phyloP scores from a whole-genome alignment of 2,113 vertebrate species.

The Mirza zaza region DNA sequence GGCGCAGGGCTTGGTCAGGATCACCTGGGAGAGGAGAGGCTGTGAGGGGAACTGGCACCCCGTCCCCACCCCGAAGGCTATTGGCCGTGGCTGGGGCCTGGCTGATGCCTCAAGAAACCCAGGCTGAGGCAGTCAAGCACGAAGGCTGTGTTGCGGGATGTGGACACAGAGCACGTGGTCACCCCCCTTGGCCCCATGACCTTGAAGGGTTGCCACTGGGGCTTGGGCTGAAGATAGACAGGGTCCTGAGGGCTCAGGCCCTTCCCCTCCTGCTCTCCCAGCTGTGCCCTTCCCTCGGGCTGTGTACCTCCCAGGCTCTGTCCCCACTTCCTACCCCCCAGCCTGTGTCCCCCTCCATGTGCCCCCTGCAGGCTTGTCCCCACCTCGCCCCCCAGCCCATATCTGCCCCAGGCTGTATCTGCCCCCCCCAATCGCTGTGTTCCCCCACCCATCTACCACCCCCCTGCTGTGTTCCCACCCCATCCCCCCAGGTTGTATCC shows the following conservation, averaged over 20 bases:
- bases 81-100: not conserved
- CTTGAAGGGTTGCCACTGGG: not conserved
- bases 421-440: too few species aligned
- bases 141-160: not conserved
- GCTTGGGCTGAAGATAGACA: accelerated
- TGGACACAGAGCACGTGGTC: not conserved
- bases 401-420: too few species aligned
- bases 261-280: not conserved
- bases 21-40: slow-evolving; percentile 48
- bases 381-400: too few species aligned
- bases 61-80: accelerated
- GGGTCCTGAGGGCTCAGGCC: not conserved
- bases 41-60: not conserved
- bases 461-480: not conserved
- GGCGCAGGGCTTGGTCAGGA: slow-evolving; percentile 45
- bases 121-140: not conserved
- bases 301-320: not conserved
- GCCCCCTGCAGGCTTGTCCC: too few species aligned
- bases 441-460: too few species aligned
- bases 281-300: not conserved
- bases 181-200: not conserved
- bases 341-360: too few species aligned
- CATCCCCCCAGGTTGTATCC: too few species aligned
- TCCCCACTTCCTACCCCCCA: not conserved
- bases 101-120: not conserved